These are phyloP conservation scores for Nowickia ferox DNA, from an alignment of 2,888 invertebrate genomes.

Conservation along the genomic window DNA sequence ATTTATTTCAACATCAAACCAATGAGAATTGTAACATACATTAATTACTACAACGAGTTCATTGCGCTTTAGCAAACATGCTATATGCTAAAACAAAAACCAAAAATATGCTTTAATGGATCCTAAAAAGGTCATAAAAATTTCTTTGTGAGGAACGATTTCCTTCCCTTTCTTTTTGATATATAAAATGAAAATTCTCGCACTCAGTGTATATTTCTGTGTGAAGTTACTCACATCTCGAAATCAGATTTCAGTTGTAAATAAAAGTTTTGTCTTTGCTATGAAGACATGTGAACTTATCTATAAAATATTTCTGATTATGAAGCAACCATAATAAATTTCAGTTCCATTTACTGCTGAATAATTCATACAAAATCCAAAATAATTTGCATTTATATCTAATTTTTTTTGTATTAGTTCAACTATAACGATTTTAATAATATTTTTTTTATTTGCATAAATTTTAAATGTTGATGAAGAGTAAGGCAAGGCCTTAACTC, in stretches of 20 bases:
- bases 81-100: no score
- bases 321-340: conserved; percentile 1
- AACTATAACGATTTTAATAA: background rate
- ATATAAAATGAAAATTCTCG: no score
- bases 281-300: background rate
- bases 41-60: no score
- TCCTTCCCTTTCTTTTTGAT: no score
- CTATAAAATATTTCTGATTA: background rate
- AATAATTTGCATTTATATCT: background rate
- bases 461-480: background rate
- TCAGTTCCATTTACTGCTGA: conserved; percentile 11
- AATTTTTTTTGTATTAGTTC: background rate
- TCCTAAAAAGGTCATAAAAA: no score
- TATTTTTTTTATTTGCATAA: background rate
- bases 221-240: no score
- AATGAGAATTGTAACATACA: no score
- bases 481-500: background rate
- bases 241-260: background rate
- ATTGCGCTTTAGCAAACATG: no score
- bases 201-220: background rate
- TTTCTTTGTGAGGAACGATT: no score
- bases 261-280: background rate
- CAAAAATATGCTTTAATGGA: no score
- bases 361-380: background rate
- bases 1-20: no score